Evolutionary conservation across 2,797 vertebrate species (phyloP).

Genomic region (Aythya fuligula): DNA sequence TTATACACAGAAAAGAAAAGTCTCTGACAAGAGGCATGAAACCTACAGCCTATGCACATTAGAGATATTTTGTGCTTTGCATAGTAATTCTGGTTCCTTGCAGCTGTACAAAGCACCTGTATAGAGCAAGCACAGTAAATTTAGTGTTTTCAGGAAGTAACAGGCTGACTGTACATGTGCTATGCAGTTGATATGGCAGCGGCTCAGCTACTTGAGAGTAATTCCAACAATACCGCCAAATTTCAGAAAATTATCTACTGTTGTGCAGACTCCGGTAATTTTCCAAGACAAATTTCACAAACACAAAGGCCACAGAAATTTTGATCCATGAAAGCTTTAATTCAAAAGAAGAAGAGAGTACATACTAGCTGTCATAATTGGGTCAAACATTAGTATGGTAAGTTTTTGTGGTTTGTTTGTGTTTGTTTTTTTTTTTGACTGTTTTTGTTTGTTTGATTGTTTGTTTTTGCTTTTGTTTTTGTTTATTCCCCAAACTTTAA

Average conservation of each 20-base stretch:
- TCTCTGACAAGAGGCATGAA: background rate
- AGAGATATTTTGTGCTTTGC: background rate
- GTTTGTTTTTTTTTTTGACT: background rate
- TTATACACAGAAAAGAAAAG: background rate
- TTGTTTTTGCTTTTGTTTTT: no score
- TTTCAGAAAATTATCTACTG: background rate
- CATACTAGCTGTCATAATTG: background rate
- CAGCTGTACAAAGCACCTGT: background rate
- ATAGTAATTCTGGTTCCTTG: background rate
- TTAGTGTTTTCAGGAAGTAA: background rate
- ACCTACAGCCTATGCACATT: background rate
- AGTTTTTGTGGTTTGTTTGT: background rate
- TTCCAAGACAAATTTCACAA: background rate
- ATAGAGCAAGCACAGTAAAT: background rate
- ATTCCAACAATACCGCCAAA: background rate
- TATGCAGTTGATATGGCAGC: background rate
- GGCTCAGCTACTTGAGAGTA: background rate
- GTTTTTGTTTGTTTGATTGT: no score
- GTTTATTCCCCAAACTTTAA: background rate
- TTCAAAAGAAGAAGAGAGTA: background rate
- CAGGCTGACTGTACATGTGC: rapidly evolving
- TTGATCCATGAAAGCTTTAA: background rate
- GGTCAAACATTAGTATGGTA: background rate
- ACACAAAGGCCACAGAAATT: background rate
- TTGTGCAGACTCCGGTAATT: background rate